Percentiles rank a stretch among this genome's conserved stretches.
Conservation (phyloP, 2,888 invertebrate species). For the Deroplatys truncata region DNA sequence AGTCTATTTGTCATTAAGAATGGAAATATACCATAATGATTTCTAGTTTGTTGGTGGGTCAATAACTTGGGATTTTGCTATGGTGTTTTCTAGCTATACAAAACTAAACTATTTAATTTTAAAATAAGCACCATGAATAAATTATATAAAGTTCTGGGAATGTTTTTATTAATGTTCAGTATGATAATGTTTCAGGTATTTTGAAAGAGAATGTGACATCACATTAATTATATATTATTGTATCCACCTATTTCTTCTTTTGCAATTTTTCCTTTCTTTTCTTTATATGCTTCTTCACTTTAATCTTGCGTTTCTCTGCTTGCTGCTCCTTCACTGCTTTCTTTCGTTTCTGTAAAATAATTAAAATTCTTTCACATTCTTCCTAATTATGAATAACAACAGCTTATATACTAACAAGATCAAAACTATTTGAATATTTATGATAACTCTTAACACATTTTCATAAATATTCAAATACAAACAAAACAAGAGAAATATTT, state of each 20-base stretch:
- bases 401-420: no score
- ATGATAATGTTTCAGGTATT: no score
- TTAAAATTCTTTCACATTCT: neutral
- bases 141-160: neutral
- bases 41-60: no score
- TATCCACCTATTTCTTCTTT: slow-evolving; percentile 42
- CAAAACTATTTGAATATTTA: no score
- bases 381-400: no score
- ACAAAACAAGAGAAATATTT: no score
- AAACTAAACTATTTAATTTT: neutral
- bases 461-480: no score
- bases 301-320: slow-evolving; percentile 82
- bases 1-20: no score
- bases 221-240: neutral
- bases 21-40: no score
- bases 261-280: slow-evolving; percentile 73
- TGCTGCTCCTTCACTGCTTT: slow-evolving; percentile 83
- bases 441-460: no score
- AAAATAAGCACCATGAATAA: neutral
- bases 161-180: neutral
- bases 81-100: no score
- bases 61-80: no score
- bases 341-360: slow-evolving; percentile 62
- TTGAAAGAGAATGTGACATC: neutral
- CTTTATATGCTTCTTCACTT: slow-evolving; percentile 91